Base-by-base conservation (phyloP, 1,140 invertebrate species). In the Kradibia gibbosae region DNA sequence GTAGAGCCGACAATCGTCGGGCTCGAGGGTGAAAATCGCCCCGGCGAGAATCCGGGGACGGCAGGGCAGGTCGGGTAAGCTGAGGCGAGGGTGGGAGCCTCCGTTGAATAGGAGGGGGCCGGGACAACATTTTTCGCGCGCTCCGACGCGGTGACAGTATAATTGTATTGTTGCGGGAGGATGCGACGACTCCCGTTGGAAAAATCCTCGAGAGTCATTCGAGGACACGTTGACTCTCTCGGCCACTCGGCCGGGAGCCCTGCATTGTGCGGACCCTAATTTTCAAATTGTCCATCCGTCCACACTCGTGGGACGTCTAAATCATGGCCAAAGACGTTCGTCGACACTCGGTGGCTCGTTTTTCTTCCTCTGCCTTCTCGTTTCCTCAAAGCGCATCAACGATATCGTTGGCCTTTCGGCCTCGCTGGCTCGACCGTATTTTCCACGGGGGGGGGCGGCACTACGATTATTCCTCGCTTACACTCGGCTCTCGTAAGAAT, bases 121-220 rank as follows among this genome's bases (percentile, higher is more conserved):
- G 62, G n/a, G 48, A 71, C 28, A 57, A 82, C 81, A 72, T 74
- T n/a, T 80, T 82, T 82, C 67, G 75, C 80, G 67, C 67, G 65
- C 31, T 25, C 25, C 15, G 62, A 73, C 7, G 50, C 62, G 80
- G 77, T 81, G 80, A 81, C 80, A 57, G 39, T 74, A 42, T 42
- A 67, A 0, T 82, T 78, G 11, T 28, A 82, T 82, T 82, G 75
- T 81, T 77, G 17, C 72, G 62, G 7, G 13, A 39, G 2, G 17
- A n/a, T 22, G 39, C 20, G n/a, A 25, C 2, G 28, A 4, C 48
- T 55, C 50, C 71, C 39, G 75, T 74, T 75, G 34, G 80, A 81
- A 31, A 82, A 82, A 82, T 82, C 80, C 75, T 73, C 74, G 75
- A 82, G 74, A 73, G 55, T 31, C 67, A 60, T 60, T 62, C 80